Base-by-base conservation (phyloP, 1,140 invertebrate genomes). In the Amphibalanus amphitrite region DNA sequence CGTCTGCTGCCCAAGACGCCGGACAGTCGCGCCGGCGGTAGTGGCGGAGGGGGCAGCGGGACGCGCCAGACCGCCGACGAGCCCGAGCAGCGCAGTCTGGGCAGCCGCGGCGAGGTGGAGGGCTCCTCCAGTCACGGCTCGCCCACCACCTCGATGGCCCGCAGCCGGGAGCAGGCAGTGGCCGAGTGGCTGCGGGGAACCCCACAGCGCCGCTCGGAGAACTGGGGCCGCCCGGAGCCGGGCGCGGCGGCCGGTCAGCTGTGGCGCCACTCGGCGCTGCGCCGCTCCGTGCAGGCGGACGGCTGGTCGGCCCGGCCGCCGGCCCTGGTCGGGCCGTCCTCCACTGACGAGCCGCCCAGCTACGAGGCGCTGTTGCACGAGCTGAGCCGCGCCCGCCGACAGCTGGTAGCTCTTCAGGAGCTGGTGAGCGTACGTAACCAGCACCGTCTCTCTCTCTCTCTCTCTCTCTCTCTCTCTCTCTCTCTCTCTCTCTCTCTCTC, bases 351-450 rank as follows among this genome's bases (percentile, higher is more conserved):
- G 38, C 38, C 38, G 38, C 38, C 17, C 38, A 8, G 6, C 6
- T 38, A 65, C 26, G 64, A 77, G 40, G 71, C 73, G n/a, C 74
- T 77, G 13, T 69, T 78, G 23, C 70, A 74, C 23, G 77, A 77
- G 70, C 71, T 78, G 0, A 75, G 74, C 70, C 73, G 67, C 69
- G 78, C 80, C 25, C 78, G 78, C 68, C 74, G 76, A 47, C 76
- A 78, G 69, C 75, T 81, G n/a, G 67, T 79, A 20, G 78, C 78
- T 70, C 76, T 81, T 25, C 79, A 81, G 73, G 78, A 79, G 64
- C 70, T 80, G 76, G 80, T 81, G 73, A 77, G 77, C 59, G 30
- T 75, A 29, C 25, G 15, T 69, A 71, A n/a, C n/a, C n/a, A n/a
- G n/a, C n/a, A n/a, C n/a, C n/a, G n/a, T n/a, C n/a, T n/a, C n/a